Conservation (phyloP, 1,140 invertebrate genomes). For the Dolichoris vasculosae region DNA sequence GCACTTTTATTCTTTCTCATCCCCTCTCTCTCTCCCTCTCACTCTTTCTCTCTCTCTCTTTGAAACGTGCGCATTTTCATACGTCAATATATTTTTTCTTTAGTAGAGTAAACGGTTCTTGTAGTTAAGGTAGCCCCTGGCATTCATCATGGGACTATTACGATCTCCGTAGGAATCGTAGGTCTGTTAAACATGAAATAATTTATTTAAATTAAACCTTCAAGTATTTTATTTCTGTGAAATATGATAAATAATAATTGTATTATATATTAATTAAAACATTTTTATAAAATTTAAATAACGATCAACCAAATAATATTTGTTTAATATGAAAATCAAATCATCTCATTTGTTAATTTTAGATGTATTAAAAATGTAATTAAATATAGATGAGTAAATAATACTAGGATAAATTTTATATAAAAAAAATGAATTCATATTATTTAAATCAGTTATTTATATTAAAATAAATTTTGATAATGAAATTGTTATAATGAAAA, state of each 20-base stretch:
- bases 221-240: neutral
- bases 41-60: neutral
- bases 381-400: neutral
- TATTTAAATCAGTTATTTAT: neutral
- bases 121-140: slow-evolving; percentile 61
- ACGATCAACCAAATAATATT: no score
- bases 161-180: slow-evolving; percentile 61
- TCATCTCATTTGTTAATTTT: no score
- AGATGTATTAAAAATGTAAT: no score
- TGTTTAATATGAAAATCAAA: no score
- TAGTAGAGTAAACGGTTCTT: slow-evolving; percentile 65
- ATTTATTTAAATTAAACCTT: neutral
- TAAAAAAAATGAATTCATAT: neutral
- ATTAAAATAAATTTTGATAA: neutral
- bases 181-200: slow-evolving; percentile 54
- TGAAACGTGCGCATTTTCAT: neutral
- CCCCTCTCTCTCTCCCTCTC: neutral
- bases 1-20: neutral
- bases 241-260: neutral
- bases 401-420: neutral
- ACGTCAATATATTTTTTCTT: slow-evolving; percentile 1
- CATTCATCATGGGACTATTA: slow-evolving; percentile 54
- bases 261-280: no score
- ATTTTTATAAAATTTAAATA: no score
- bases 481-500: neutral